A percentile compares a stretch with the other conserved stretches of the same genome.
These are phyloP conservation scores for Polydrusus tereticollis DNA, from an alignment of 2,888 invertebrate species.

Conservation along the genomic window DNA sequence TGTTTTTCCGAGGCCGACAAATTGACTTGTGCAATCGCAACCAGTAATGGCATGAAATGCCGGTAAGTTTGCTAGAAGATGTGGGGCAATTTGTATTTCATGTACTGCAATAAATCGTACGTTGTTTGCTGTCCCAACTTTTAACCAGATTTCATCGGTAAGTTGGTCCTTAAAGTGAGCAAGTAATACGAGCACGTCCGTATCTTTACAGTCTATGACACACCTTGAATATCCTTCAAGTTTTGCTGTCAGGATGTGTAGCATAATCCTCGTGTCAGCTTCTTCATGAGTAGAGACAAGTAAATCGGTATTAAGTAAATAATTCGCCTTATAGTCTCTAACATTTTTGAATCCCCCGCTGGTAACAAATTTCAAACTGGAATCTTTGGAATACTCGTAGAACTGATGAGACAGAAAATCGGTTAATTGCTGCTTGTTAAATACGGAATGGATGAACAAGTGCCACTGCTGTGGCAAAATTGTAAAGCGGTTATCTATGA, in stretches of 20 bases:
- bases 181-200: neutral
- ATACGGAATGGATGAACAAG: slow-evolving; percentile 44
- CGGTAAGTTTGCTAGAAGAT: neutral
- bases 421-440: slow-evolving; percentile 42
- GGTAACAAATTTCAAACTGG: neutral
- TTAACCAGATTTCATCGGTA: neutral
- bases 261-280: slow-evolving; percentile 46
- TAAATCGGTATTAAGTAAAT: slow-evolving; percentile 15
- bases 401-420: slow-evolving; percentile 32
- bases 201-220: neutral
- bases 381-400: neutral
- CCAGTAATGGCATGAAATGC: neutral
- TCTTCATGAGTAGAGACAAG: slow-evolving; percentile 43
- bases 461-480: slow-evolving; percentile 47
- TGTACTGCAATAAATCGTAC: neutral
- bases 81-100: neutral
- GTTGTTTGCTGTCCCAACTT: neutral
- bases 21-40: neutral
- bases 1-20: neutral
- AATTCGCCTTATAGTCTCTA: neutral
- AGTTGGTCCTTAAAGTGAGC: slow-evolving; percentile 33
- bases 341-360: neutral
- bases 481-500: slow-evolving; percentile 20
- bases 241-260: slow-evolving; percentile 20
- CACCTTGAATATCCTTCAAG: neutral